phyloP scores from a whole-genome alignment of 2,888 invertebrate species.

The Catocala sponsa region DNA sequence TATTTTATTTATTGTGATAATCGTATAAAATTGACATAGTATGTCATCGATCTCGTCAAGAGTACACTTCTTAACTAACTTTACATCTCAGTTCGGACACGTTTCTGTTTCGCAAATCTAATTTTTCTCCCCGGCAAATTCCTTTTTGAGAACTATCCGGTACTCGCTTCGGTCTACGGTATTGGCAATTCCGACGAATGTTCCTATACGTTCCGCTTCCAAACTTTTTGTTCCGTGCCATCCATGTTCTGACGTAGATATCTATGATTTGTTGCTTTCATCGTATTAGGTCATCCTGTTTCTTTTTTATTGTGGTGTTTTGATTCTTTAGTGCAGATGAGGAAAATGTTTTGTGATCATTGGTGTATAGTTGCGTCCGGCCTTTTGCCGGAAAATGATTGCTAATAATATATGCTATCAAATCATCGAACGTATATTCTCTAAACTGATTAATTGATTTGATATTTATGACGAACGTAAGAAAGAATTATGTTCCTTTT shows the following conservation, averaged over 20 bases:
- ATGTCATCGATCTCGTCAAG: constrained; percentile 26
- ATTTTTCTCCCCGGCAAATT: constrained; percentile 77
- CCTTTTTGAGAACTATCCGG: constrained; percentile 79
- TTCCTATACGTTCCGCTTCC: constrained; percentile 47
- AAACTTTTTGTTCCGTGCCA: constrained; percentile 48
- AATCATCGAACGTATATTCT: no score
- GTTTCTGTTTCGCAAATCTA: constrained; percentile 83
- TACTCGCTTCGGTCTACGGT: constrained; percentile 61
- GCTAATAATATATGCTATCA: no score
- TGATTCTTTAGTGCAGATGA: constrained; percentile 1
- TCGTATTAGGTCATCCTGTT: constrained; percentile 24
- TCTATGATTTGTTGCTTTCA: constrained; percentile 38
- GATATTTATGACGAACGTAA: no score
- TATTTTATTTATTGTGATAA: background rate
- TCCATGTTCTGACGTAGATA: constrained; percentile 37
- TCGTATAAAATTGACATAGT: background rate
- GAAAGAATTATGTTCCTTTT: no score
- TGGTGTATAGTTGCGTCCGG: background rate
- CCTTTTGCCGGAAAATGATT: no score
- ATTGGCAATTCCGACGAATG: constrained; percentile 74
- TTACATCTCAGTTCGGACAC: constrained; percentile 64
- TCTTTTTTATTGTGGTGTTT: constrained; percentile 4
- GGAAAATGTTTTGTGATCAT: background rate
- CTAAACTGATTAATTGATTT: no score
- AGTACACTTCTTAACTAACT: constrained; percentile 51